Base-by-base conservation (phyloP, 2,797 vertebrate genomes). In the Tachyglossus aculeatus region DNA sequence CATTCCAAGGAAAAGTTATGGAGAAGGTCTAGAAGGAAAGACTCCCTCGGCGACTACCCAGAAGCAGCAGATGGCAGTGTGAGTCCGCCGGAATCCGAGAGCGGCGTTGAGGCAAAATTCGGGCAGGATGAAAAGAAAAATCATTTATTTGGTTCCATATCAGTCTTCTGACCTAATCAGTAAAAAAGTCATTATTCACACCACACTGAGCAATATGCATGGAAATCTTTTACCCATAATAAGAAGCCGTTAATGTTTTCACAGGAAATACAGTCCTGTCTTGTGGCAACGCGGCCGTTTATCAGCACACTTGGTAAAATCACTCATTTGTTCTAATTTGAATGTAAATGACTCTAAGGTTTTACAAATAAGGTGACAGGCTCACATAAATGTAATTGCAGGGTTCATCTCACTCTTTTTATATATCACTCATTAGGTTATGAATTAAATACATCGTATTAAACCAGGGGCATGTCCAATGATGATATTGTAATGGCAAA, bases 371-470 rank as follows among this genome's bases (percentile, higher is more conserved):
- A 94, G 94, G 92, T 95, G 93, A 94, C 94, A 95, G 93, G 91
- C 93, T 95, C 92, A 91, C 93, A 94, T 94, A 94, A 94, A 94
- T 94, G 93, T 94, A 94, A 94, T 95, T 94, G 93, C 91, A 90
- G 91, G 92, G 93, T 94, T 94, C 92, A 94, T 94, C 93, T 94
- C 93, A 92, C 88, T 93, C 92, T 93, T 94, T 95, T 94, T 94
- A 93, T 94, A 93, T 94, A 94, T 95, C 93, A 94, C 91, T 94
- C 93, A 94, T 95, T 95, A 94, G 93, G 93, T 94, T 94, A 94
- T 93, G 94, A 94, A 95, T 95, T 95, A 94, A 94, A 95, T 94
- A 95, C 93, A 94, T 94, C 94, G 85, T 95, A 95, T 94, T 94
- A 95, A 94, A 94, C 94, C 91, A 93, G 93, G 91, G 93, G 94